Evolutionary conservation across 2,888 invertebrate genomes (phyloP), one percentile per base, ranked within the genome.

Genomic region (Ceriagrion tenellum): DNA sequence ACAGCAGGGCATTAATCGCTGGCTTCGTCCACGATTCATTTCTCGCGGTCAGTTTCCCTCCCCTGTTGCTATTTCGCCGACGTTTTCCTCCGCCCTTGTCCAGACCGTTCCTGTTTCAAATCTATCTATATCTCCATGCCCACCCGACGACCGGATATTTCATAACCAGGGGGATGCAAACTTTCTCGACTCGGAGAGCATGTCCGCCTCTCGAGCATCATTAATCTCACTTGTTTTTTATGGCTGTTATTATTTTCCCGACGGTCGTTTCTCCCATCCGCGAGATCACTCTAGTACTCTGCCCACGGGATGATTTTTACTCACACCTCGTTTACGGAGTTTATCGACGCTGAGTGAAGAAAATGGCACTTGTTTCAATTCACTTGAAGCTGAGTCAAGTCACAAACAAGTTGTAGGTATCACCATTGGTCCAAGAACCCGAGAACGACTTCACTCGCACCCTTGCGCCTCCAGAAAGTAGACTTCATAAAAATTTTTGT

Each of bases 131-230:
- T 55, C 23, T 47, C 55, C 55, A 26, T 8, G 55, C n/a, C 55
- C 89, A 20, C 89, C 0, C 89, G 26, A 8, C 89, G 26, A 89
- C 89, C 89, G 89, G 89, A 89, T 89, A 55, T 89, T 89, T 89
- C 89, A 89, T 89, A 89, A 89, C 89, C 55, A 20, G 55, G 35
- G 89, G 55, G 89, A 55, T 55, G 55, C 47, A 89, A n/a, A 89
- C 89, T 89, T 89, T 89, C 89, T 89, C 89, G 55, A 55, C 88
- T 40, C 23, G 88, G 40, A 89, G 26, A 26, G 35, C 55, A 55
- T 55, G 47, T n/a, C 89, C 89, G 89, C n/a, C n/a, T n/a, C 55
- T 55, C 55, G 18, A 12, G 89, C 47, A 40, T 13, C 89, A 89
- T 89, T 89, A 89, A 89, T 89, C n/a, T 89, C 55, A 55, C 89